Percentiles rank a stretch among this genome's conserved stretches.
Conservation (phyloP, 2,888 invertebrate genomes). For the Athalia circularis region DNA sequence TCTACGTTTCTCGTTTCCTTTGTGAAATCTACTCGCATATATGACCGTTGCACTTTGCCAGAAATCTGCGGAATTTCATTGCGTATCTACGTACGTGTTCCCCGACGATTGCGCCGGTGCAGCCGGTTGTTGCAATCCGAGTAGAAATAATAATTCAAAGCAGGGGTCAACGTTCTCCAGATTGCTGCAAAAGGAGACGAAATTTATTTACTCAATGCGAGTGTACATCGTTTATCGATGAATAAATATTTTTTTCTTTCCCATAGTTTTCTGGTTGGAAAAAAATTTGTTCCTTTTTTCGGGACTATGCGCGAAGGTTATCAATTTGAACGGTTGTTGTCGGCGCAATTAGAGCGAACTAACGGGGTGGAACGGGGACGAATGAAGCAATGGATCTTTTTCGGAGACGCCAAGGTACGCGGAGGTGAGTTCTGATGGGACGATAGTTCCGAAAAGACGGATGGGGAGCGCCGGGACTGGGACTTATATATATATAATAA, state of each 20-base stretch:
- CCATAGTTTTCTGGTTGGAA: neutral
- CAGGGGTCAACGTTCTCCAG: conserved; percentile 15
- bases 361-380: conserved; percentile 1
- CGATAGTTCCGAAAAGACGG: conserved; percentile 42
- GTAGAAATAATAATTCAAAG: neutral
- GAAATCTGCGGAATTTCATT: conserved; percentile 42
- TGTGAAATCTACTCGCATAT: neutral
- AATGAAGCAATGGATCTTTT: conserved; percentile 45
- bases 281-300: neutral
- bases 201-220: neutral
- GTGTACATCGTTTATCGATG: too few species aligned
- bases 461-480: conserved; percentile 1
- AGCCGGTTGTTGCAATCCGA: neutral
- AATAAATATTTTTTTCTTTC: too few species aligned
- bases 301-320: neutral
- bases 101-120: conserved; percentile 10
- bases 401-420: conserved; percentile 16
- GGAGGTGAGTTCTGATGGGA: neutral
- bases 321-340: conserved; percentile 5
- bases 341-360: conserved; percentile 25
- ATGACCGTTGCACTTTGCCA: conserved; percentile 31
- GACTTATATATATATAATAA: too few species aligned
- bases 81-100: conserved; percentile 7
- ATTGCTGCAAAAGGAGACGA: neutral
- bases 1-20: neutral